Evolutionary conservation across 1,140 invertebrate species (phyloP), one percentile per base, ranked within the genome.

Genomic region (Sitodiplosis mosellana): DNA sequence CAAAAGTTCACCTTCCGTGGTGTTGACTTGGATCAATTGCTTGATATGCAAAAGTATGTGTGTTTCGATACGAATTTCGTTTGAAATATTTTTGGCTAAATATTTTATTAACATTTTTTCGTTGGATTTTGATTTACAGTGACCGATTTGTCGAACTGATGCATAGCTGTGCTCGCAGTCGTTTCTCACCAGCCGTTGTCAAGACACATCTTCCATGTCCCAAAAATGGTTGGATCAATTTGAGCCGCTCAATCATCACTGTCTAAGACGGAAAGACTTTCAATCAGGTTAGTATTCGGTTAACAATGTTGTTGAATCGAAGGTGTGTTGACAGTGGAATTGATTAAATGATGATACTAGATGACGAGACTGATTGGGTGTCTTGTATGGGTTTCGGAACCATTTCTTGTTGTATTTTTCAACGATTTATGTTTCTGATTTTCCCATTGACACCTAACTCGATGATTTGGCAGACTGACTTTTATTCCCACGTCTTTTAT

Each of bases 181-280:
- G 91, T 61, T 89, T 99, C 57, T 80, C 80, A 20, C 96, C 95
- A 44, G 93, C 95, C 66, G 90, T 94, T 52, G 93, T 99, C 0
- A 99, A 99, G 69, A 99, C 96, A 21, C 96, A 99, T 70, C 71
- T 99, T 51, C 75, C 68, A 99, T 65, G 81, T 99, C 12, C 96
- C 96, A 33, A 95, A 99, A 71, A 99, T 99, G 95, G 93, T 99
- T 60, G 95, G 96, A 50, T 94, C 90, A 53, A 94, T 99, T n/a
- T 99, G 95, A 93, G 99, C 60, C 95, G 96, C 49, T 94, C 90
- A 53, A 94, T 99, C 65, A 88, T 99, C 61, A 96, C 95, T 56
- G 89, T 99, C 48, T 98, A 99, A 75, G 99, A 99, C 67, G 96
- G 96, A 55, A 99, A 99, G 68, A 87, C 89, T 45, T 99, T 98